Evolutionary conservation across 2,113 vertebrate genomes (phyloP).

Genomic region (Saguinus midas): DNA sequence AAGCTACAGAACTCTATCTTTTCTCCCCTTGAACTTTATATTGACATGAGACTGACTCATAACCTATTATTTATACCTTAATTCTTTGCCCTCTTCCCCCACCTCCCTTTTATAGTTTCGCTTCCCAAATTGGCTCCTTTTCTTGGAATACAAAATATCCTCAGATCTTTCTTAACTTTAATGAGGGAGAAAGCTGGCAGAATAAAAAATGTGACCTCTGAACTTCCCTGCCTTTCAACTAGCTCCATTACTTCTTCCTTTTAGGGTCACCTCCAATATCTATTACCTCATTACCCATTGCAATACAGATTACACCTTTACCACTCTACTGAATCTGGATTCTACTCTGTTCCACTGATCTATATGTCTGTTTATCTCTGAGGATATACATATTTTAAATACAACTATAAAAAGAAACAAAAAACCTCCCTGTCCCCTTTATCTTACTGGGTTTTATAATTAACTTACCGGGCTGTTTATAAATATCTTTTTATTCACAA

Average conservation of each 20-base stretch:
- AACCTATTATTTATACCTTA: background rate
- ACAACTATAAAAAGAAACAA: background rate
- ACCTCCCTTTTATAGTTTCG: too few relatives aligned
- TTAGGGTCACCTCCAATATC: background rate
- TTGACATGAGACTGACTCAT: background rate
- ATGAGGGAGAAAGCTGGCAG: background rate
- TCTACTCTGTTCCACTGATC: background rate
- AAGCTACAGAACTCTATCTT: too few relatives aligned
- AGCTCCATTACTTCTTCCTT: background rate
- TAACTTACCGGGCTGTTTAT: background rate
- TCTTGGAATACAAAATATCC: background rate
- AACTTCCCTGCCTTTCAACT: background rate
- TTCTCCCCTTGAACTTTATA: background rate
- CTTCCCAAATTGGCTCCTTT: background rate
- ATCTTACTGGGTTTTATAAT: background rate
- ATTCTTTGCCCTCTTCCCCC: background rate
- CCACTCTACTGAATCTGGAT: background rate
- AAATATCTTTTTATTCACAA: background rate
- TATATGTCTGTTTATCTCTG: background rate
- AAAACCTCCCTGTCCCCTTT: background rate
- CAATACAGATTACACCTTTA: background rate
- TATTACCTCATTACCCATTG: rapidly evolving
- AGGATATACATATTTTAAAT: background rate
- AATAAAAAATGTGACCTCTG: background rate
- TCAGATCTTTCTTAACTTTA: background rate